phyloP scores from a whole-genome alignment of 2,888 invertebrate genomes.

The Electrophaes corylata region DNA sequence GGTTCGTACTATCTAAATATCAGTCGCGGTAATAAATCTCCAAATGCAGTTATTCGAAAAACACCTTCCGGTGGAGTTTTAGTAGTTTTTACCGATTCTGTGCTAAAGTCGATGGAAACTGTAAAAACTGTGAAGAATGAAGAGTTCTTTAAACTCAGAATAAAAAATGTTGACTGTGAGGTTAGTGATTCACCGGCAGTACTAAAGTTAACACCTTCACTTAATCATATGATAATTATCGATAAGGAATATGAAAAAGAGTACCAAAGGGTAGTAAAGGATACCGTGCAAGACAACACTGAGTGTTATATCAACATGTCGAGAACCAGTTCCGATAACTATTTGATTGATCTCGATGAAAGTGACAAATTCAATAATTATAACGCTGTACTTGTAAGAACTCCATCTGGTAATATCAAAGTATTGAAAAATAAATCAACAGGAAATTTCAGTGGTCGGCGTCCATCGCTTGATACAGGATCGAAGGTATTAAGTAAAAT shows the following conservation, averaged over 20 bases:
- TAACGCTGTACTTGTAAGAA: slow-evolving; percentile 57
- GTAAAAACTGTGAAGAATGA: slow-evolving; percentile 6
- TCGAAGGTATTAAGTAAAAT: slow-evolving; percentile 44
- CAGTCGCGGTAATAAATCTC: slow-evolving; percentile 17
- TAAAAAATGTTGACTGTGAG: slow-evolving; percentile 41
- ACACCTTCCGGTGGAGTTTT: slow-evolving; percentile 44
- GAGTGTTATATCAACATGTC: slow-evolving; percentile 49
- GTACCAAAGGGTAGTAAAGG: slow-evolving; percentile 47
- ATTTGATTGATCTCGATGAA: slow-evolving; percentile 51
- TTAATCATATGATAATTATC: slow-evolving; percentile 57
- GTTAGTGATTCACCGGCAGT: slow-evolving; percentile 49
- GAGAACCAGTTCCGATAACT: slow-evolving; percentile 53
- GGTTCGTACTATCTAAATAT: slow-evolving; percentile 41
- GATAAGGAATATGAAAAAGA: slow-evolving; percentile 68
- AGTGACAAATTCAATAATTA: slow-evolving; percentile 24
- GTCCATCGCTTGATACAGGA: neutral
- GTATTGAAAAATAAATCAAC: slow-evolving; percentile 40
- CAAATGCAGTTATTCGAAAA: slow-evolving; percentile 49
- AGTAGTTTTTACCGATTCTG: slow-evolving; percentile 39
- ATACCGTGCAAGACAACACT: slow-evolving; percentile 42
- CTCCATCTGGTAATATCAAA: slow-evolving; percentile 58
- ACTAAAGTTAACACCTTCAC: slow-evolving; percentile 55
- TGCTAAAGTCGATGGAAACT: slow-evolving; percentile 22
- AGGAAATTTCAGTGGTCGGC: neutral
- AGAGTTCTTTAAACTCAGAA: slow-evolving; percentile 46